A percentile compares a stretch with the other conserved stretches of the same genome.
Evolutionary conservation across 2,797 vertebrate species (phyloP).

Genomic region (Novumbra hubbsi): DNA sequence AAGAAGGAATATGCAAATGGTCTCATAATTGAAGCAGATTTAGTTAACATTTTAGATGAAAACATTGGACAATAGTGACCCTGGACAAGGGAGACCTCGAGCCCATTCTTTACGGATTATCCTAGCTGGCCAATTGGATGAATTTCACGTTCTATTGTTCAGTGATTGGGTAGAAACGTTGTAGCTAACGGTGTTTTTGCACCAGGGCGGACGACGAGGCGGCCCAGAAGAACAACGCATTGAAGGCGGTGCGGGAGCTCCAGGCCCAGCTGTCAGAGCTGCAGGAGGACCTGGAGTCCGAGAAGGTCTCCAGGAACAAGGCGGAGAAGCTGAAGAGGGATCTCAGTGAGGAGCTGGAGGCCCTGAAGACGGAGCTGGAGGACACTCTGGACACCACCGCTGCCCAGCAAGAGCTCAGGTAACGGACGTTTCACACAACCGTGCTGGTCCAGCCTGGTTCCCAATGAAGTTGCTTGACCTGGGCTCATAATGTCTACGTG

Average conservation of each 20-base stretch:
- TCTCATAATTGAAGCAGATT: no score
- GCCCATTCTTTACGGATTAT: no score
- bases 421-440: background rate
- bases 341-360: slow-evolving; percentile 93
- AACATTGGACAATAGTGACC: no score
- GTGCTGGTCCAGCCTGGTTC: background rate
- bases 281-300: slow-evolving; percentile 94
- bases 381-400: slow-evolving; percentile 97
- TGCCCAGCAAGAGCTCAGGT: slow-evolving; percentile 97
- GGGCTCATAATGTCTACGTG: no score
- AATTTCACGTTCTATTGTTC: background rate
- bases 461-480: no score
- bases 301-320: slow-evolving; percentile 90
- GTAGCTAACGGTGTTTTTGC: slow-evolving; percentile 9
- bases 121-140: background rate
- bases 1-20: no score
- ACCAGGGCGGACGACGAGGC: slow-evolving; percentile 89
- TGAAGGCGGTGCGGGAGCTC: slow-evolving; percentile 91
- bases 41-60: no score
- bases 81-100: no score
- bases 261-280: slow-evolving; percentile 94
- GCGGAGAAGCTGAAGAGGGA: slow-evolving; percentile 96
- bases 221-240: slow-evolving; percentile 88
- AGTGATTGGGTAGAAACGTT: no score
- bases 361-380: slow-evolving; percentile 95